Evolutionary conservation across 2,888 invertebrate species (phyloP), one percentile per base, ranked within the genome.

Genomic region (Iphiclides podalirius): DNA sequence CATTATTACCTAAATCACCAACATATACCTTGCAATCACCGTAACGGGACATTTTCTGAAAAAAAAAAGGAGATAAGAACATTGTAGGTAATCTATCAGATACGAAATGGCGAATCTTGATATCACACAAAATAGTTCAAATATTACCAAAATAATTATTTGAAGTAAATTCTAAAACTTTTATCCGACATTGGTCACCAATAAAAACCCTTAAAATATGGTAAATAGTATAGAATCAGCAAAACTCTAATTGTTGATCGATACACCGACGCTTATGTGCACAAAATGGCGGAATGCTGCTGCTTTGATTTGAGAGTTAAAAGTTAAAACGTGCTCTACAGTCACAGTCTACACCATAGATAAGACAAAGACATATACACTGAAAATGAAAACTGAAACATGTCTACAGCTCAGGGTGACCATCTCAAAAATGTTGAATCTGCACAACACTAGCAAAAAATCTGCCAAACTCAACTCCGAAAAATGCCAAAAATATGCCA

Each of bases 21-120:
- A 98, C 97, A 81, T 98, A 98, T 38, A 98, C 95, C 84, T 98
- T 98, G 72, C 97, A 96, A 84, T 97, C 97, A 59, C 94, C 93
- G 72, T 94, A 93, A 51, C 95, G 91, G 59, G 94, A 94, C 93
- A 94, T 94, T 73, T 82, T 83, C 50, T 46, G 58, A 20, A 41
- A 46, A 33, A 37, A 43, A 46, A 53, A 44, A 42, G n/a, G 6
- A 3, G 20, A 20, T 20, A 20, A 20, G 17, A 15, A 43, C 15
- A 38, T 3, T 36, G 14, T 16, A 49, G 14, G n/a, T n/a, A n/a
- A 42, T n/a, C 38, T 17, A 12, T 43, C 34, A 34, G 23, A 33
- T 41, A 39, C 16, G 13, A 36, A 17, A 38, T 45, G 52, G 55
- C 52, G 53, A 38, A 17, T 23, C 47, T 34, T 16, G 3, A 34